Base-by-base conservation (phyloP, 2,797 vertebrate genomes). In the Pangasius sanitwongsei region DNA sequence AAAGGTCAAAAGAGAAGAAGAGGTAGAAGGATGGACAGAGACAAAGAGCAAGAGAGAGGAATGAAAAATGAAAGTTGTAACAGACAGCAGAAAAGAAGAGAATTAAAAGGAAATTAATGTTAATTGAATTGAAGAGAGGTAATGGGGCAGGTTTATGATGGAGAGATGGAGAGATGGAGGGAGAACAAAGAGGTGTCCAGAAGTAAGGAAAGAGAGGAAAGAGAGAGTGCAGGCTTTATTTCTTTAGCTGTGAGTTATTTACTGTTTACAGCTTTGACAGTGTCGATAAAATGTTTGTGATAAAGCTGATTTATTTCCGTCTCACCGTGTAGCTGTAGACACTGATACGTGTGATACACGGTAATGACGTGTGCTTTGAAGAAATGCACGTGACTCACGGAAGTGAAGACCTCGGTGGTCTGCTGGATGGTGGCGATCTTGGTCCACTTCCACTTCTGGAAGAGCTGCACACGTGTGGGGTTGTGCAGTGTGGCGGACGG, bases 361-460 rank as follows among this genome's bases (percentile, higher is more conserved):
- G 31, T 25, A 82, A 23, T 8, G 80, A 37, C 20, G 78, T 37
- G 20, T 0, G 20, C 11, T 6, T 1, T 7, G 23, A 37, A 41
- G 31, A 44, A 63, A 44, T 83, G 28, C 63, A 69, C 37, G 80
- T 55, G 63, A 92, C 97, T 92, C 90, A 97, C 97, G 91, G 97
- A 97, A 1, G 97, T 97, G 93, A 97, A 97, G 92, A 97, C 97
- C 92, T 97, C 97, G 0, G 97, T 97, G 90, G 97, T 97, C 94
- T 97, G 97, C 93, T 97, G 97, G 93, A 97, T 97, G 93, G 97
- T 97, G 88, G 97, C 97, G 1, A 97, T 97, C 94, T 97, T 97
- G 92, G 96, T 97, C 97, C 97, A 97, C 69, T 97, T 96, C 97
- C 97, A 97, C 92, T 97, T 97, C 91, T 96, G 96, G 92, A 97